Evolutionary conservation across 2,888 invertebrate genomes (phyloP).

Genomic region (Strigamia transsilvanica): DNA sequence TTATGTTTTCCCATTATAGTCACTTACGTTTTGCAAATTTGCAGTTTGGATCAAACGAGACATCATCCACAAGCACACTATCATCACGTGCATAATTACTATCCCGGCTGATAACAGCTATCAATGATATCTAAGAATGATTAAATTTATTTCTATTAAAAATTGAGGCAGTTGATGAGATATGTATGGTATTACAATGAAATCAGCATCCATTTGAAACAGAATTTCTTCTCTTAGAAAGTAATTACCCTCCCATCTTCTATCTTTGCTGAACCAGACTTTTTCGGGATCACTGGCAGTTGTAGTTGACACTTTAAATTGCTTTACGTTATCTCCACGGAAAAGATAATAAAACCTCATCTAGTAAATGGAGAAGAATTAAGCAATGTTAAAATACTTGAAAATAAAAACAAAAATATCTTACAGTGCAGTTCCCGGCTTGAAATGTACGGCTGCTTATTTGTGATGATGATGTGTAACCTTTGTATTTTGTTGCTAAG

Average conservation of each 20-base stretch:
- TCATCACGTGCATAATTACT: neutral
- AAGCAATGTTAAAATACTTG: neutral
- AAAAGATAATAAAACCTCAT: slow-evolving; percentile 6
- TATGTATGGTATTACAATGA: slow-evolving; percentile 17
- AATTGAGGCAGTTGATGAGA: too few species aligned
- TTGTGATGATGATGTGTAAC: neutral
- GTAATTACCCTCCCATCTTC: neutral
- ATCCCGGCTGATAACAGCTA: neutral
- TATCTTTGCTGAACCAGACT: neutral
- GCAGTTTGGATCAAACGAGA: slow-evolving; percentile 15
- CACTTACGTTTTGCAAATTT: neutral
- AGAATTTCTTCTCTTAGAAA: neutral
- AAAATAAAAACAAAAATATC: neutral
- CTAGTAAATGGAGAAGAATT: neutral
- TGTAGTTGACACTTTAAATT: neutral
- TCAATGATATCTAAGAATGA: neutral
- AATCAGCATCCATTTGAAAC: neutral
- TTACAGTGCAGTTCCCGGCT: slow-evolving; percentile 6
- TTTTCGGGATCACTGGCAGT: neutral
- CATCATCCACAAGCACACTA: neutral
- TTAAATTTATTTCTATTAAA: neutral
- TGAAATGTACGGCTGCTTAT: neutral
- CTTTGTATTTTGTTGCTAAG: neutral
- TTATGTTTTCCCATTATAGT: too few species aligned
- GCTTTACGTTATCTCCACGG: neutral